Evolutionary conservation across 2,888 invertebrate genomes (phyloP).

Genomic region (Mongoloraphidia duomilia): DNA sequence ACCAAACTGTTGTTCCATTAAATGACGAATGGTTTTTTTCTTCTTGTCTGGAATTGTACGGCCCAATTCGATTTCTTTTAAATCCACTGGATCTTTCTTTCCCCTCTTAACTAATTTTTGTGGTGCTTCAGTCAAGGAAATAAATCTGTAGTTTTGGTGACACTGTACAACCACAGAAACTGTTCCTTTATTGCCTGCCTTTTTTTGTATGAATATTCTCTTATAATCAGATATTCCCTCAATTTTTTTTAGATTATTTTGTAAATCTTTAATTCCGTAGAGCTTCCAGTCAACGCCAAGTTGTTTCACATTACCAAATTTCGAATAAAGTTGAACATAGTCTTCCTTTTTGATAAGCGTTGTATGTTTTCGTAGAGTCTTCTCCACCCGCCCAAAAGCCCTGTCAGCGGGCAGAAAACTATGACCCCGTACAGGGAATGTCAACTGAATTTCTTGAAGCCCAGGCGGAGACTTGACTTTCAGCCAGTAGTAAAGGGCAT

Average conservation of each 20-base stretch:
- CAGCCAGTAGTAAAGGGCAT: conserved; percentile 13
- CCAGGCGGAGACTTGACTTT: neutral
- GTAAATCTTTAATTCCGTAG: too few relatives aligned
- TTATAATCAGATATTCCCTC: too few relatives aligned
- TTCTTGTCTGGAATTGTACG: neutral
- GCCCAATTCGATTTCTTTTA: neutral
- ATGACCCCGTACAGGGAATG: conserved; percentile 6
- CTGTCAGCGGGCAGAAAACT: conserved; percentile 8
- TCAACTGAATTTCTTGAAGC: neutral
- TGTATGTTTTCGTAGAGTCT: neutral
- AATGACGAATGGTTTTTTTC: conserved; percentile 1
- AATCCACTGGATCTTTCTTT: neutral
- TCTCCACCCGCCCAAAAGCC: conserved; percentile 6
- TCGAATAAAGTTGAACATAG: too few relatives aligned
- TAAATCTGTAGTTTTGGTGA: too few relatives aligned
- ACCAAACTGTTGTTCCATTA: conserved; percentile 2
- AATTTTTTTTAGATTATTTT: too few relatives aligned
- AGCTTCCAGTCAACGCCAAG: too few relatives aligned
- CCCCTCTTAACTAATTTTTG: too few relatives aligned
- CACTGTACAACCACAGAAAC: too few relatives aligned
- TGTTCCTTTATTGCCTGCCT: too few relatives aligned
- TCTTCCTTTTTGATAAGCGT: neutral
- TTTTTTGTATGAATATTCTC: too few relatives aligned
- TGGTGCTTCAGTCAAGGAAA: too few relatives aligned
- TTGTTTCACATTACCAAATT: too few relatives aligned